A percentile compares a stretch with the other conserved stretches of the same genome.
Evolutionary conservation across 1,140 invertebrate genomes (phyloP).

Genomic region (Danaus melanippus): DNA sequence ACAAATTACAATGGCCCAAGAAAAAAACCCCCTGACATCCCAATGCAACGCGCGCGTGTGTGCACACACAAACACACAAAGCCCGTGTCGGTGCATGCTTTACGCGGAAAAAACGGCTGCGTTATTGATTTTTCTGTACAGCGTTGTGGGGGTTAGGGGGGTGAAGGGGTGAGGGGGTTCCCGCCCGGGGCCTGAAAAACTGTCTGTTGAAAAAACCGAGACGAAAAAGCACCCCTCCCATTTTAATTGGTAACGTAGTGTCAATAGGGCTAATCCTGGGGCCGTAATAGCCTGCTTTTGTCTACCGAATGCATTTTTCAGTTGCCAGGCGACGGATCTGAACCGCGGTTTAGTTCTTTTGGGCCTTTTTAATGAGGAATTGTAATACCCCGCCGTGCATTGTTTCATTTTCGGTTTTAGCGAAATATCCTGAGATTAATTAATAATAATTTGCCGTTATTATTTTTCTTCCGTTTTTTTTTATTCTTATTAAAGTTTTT

Average conservation of each 20-base stretch:
- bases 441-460: too few species aligned
- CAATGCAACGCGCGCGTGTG: constrained; percentile 42
- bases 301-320: constrained; percentile 66
- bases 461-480: too few species aligned
- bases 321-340: constrained; percentile 50
- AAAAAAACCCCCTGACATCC: constrained; percentile 51
- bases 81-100: constrained; percentile 64
- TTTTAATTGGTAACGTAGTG: constrained; percentile 72
- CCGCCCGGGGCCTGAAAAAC: constrained; percentile 65
- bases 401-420: constrained; percentile 12
- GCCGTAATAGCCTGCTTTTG: constrained; percentile 65
- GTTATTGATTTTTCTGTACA: constrained; percentile 70
- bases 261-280: constrained; percentile 69
- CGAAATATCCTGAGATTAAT: too few species aligned
- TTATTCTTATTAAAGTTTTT: too few species aligned
- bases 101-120: constrained; percentile 70
- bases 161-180: not conserved
- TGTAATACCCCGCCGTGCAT: constrained; percentile 21
- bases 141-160: constrained; percentile 37
- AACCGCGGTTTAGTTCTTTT: constrained; percentile 34
- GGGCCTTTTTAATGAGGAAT: constrained; percentile 36
- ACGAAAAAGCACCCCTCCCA: constrained; percentile 69
- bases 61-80: constrained; percentile 35
- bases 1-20: constrained; percentile 56
- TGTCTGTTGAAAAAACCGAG: constrained; percentile 70